A percentile compares a stretch with the other conserved stretches of the same genome.
These are phyloP conservation scores for Oncopodura yosiiana DNA, from an alignment of 1,140 invertebrate species.

Conservation along the genomic window DNA sequence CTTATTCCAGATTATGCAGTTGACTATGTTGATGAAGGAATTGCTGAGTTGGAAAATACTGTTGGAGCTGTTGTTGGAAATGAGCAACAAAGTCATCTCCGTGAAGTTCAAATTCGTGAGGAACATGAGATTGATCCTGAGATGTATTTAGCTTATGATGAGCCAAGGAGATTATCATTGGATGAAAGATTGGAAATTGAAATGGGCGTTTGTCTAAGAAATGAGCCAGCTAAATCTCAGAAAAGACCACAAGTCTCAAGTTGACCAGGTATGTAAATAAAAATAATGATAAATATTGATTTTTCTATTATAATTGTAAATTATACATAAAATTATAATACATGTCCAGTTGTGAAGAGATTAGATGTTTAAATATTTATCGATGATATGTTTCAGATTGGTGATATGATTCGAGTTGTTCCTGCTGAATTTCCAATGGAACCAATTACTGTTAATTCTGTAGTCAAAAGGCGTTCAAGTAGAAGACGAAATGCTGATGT, in stretches of 20 bases:
- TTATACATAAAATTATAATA: background rate
- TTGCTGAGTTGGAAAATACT: too few relatives aligned
- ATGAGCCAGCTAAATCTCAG: conserved; percentile 23
- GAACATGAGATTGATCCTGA: background rate
- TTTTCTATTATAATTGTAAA: too few relatives aligned
- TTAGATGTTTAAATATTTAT: background rate
- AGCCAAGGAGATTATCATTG: conserved; percentile 40
- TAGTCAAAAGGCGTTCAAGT: too few relatives aligned
- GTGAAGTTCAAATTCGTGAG: background rate
- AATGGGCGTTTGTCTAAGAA: conserved; percentile 37
- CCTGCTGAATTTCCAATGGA: conserved; percentile 39
- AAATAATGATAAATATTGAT: too few relatives aligned
- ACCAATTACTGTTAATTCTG: conserved; percentile 24
- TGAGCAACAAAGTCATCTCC: background rate
- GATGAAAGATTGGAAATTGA: conserved; percentile 42
- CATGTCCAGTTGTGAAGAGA: background rate
- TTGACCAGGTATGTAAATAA: conserved; percentile 34
- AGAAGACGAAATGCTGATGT: too few relatives aligned
- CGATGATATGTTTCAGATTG: conserved; percentile 42
- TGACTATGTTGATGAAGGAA: too few relatives aligned
- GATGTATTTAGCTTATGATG: too few relatives aligned
- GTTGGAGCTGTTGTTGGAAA: too few relatives aligned
- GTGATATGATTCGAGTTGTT: conserved; percentile 51
- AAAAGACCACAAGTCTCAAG: conserved; percentile 18
- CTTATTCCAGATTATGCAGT: too few relatives aligned